Evolutionary conservation across 2,113 vertebrate species (phyloP), one percentile per base, ranked within the genome.

Genomic region (Cephalopholis sonnerati): DNA sequence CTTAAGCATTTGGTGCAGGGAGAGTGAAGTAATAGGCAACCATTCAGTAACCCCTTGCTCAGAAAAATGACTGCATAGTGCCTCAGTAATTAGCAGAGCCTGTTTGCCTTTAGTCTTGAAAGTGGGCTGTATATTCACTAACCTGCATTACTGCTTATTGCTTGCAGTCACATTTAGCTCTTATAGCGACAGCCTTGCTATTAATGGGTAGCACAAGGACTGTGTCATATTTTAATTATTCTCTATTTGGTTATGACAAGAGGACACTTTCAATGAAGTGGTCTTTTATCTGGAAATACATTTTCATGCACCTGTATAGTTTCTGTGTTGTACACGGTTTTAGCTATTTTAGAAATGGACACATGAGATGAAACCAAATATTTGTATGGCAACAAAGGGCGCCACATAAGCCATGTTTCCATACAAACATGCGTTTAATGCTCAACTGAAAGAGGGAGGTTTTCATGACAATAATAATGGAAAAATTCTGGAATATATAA

Each of bases 1-100:
- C 96, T 95, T 95, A 94, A 96, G 95, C 95, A 95, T 94, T 95
- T 89, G 92, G 93, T 95, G 93, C 93, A 93, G 88, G 84, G 91
- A 94, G 92, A 95, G 94, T 95, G 91, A 95, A 95, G 94, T 95
- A 96, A 95, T 94, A 93, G 93, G 92, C 92, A 93, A 93, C 93
- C 91, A 94, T 94, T 94, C 88, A 82, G 90, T 93, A 87, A 94
- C 91, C 92, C 39, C 87, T 86, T 86, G 91, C 90, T 90, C 84
- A 77, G 73, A 90, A 90, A 94, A 93, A 92, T 89, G 87, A 90
- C 90, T 87, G 87, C 82, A 91, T 89, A 91, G 91, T 88, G 89
- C 89, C 78, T 92, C 72, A 46, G 90, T 95, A 96, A 96, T 96
- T 96, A 95, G 90, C 32, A 54, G 77, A 87, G 92, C 91, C 84